Percentiles rank a stretch among this genome's conserved stretches.
These are phyloP conservation scores for Lycaena phlaeas DNA, from an alignment of 2,888 invertebrate genomes.

Conservation along the genomic window DNA sequence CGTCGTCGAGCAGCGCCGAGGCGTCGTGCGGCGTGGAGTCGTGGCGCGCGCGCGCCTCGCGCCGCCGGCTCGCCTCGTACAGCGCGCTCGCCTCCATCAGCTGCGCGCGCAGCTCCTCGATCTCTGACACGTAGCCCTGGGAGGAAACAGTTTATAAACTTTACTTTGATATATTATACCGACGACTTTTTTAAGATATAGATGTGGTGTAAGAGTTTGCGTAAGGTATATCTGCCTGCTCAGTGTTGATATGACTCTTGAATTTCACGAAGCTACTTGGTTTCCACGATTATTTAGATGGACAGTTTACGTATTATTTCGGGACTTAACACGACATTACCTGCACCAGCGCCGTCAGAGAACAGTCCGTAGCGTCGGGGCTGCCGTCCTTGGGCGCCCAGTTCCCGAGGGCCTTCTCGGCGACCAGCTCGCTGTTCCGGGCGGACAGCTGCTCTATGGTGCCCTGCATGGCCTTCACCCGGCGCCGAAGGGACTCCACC, in stretches of 20 bases:
- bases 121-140: constrained; percentile 89
- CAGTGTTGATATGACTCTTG: too few relatives aligned
- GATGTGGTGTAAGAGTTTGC: too few relatives aligned
- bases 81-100: constrained; percentile 84
- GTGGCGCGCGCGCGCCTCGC: constrained; percentile 44
- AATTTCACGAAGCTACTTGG: too few relatives aligned
- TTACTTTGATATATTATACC: too few relatives aligned
- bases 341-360: constrained; percentile 66
- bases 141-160: too few relatives aligned
- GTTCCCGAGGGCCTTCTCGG: constrained; percentile 81
- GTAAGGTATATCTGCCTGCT: too few relatives aligned
- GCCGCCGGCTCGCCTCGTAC: constrained; percentile 49
- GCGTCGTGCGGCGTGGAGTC: constrained; percentile 53
- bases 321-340: too few relatives aligned
- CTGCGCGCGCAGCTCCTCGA: constrained; percentile 91
- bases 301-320: too few relatives aligned
- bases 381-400: constrained; percentile 69
- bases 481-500: constrained; percentile 86
- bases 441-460: constrained; percentile 90
- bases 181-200: not conserved
- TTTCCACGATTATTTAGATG: too few relatives aligned
- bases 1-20: constrained; percentile 76
- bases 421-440: constrained; percentile 85
- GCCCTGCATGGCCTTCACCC: constrained; percentile 95
- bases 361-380: constrained; percentile 52